Percentiles rank a stretch among this genome's conserved stretches.
Evolutionary conservation across 2,797 vertebrate species (phyloP).

Genomic region (Anas flavirostris): DNA sequence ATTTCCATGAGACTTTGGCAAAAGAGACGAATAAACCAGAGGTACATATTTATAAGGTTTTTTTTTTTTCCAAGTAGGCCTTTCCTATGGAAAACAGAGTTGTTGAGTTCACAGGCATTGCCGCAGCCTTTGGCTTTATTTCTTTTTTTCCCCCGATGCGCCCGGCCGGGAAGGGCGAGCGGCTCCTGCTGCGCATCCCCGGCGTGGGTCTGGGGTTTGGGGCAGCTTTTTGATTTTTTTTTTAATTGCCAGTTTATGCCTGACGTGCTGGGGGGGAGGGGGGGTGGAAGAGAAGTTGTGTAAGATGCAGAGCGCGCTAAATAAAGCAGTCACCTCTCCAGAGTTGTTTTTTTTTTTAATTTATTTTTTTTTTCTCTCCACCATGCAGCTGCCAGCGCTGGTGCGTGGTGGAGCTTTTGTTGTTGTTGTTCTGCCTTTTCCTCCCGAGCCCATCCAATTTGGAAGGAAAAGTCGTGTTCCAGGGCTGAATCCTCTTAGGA

Average conservation of each 20-base stretch:
- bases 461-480: background rate
- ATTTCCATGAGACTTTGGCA: constrained; percentile 51
- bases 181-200: background rate
- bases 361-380: background rate
- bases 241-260: constrained; percentile 32
- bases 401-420: background rate
- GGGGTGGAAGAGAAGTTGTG: constrained; percentile 24
- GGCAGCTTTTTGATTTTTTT: background rate
- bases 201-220: background rate
- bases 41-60: constrained; percentile 43
- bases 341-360: background rate
- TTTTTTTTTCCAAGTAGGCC: background rate
- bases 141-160: background rate
- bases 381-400: background rate
- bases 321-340: constrained; percentile 5
- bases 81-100: constrained; percentile 37
- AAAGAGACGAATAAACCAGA: constrained; percentile 60
- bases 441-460: background rate
- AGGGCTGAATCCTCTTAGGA: background rate
- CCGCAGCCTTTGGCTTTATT: background rate
- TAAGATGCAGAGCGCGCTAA: constrained; percentile 19
- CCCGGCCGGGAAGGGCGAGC: no score
- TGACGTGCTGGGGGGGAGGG: constrained; percentile 35
- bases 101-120: no score
- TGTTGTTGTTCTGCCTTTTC: background rate